phyloP scores from a whole-genome alignment of 2,797 vertebrate genomes.

The Rhodeus uyekii region DNA sequence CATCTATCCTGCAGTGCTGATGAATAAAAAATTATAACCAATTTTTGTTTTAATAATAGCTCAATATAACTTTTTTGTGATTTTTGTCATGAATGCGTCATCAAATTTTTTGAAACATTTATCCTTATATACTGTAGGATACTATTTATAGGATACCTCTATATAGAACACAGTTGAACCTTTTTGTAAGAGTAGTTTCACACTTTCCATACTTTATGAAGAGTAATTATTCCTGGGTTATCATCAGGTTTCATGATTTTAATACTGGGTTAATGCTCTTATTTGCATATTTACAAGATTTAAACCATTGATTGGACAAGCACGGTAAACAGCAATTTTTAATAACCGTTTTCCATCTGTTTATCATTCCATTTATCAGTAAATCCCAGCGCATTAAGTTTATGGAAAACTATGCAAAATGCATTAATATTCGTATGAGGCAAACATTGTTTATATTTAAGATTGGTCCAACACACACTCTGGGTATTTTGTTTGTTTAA shows the following conservation, averaged over 20 bases:
- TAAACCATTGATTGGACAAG: not conserved
- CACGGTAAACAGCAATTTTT: not conserved
- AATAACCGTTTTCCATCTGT: not conserved
- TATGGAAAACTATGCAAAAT: not conserved
- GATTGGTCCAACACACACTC: not conserved
- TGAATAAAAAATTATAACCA: not conserved
- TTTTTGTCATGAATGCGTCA: no score
- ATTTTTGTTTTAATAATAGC: not conserved
- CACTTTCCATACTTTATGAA: not conserved
- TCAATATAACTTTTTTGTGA: not conserved
- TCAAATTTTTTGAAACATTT: no score
- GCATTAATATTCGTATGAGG: not conserved
- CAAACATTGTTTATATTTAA: not conserved
- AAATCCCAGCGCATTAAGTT: not conserved
- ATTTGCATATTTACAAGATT: constrained; percentile 22
- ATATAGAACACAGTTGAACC: not conserved
- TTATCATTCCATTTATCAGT: constrained; percentile 15
- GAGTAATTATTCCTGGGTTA: not conserved
- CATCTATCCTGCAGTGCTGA: not conserved
- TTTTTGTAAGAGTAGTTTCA: not conserved
- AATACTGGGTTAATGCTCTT: not conserved
- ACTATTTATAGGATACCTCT: no score
- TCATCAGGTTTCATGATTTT: not conserved
- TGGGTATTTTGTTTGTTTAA: constrained; percentile 1
- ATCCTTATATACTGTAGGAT: no score